A percentile compares a stretch with the other conserved stretches of the same genome.
phyloP scores from a whole-genome alignment of 1,140 invertebrate species.

The Telenomus remus region DNA sequence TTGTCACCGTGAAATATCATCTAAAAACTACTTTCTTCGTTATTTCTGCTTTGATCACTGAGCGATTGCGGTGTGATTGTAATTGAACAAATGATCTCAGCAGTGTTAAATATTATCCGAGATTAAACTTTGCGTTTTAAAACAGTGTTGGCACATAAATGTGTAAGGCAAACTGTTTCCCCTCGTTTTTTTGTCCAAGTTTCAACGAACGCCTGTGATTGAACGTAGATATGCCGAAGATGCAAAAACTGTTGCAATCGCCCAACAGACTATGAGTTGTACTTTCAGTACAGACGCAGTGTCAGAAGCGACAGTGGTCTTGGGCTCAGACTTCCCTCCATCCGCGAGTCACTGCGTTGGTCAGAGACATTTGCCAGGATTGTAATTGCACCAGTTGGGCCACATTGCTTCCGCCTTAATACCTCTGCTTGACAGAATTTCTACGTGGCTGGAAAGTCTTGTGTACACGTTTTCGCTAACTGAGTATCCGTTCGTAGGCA shows the following conservation, averaged over 20 bases:
- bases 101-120: too few relatives aligned
- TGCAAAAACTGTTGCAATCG: conserved; percentile 38
- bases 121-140: too few relatives aligned
- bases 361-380: conserved; percentile 83
- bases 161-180: too few relatives aligned
- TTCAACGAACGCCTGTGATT: too few relatives aligned
- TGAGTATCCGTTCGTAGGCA: conserved; percentile 64
- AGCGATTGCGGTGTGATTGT: conserved; percentile 10
- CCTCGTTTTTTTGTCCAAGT: too few relatives aligned
- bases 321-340: conserved; percentile 7
- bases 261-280: conserved; percentile 37
- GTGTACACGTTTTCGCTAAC: conserved; percentile 80
- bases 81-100: too few relatives aligned
- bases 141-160: conserved; percentile 19
- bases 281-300: conserved; percentile 41
- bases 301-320: conserved; percentile 18
- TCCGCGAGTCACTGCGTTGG: conserved; percentile 62
- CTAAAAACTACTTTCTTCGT: conserved; percentile 6
- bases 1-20: neutral
- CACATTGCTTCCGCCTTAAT: conserved; percentile 82
- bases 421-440: conserved; percentile 79
- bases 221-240: neutral
- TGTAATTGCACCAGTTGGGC: conserved; percentile 85
- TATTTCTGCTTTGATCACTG: conserved; percentile 9
- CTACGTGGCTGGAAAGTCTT: conserved; percentile 80